These are phyloP conservation scores for Phrynocephalus vlangalii DNA, from an alignment of 2,797 vertebrate species.

Conservation along the genomic window DNA sequence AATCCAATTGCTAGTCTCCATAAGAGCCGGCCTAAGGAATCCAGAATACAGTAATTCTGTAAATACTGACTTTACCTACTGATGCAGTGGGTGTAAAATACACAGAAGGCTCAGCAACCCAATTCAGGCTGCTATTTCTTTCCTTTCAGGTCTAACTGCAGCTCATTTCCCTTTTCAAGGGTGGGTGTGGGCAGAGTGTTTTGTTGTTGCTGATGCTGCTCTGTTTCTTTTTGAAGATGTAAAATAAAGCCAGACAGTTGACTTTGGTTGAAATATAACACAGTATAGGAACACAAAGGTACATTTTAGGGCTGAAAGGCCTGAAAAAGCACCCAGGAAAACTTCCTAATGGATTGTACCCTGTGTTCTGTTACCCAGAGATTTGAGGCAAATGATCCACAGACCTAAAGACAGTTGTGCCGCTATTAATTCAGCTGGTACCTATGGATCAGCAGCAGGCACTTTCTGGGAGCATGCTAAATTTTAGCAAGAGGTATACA, in stretches of 20 bases:
- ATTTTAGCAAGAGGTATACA: too few species aligned
- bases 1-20: not conserved
- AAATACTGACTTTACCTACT: not conserved
- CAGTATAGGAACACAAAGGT: not conserved
- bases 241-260: not conserved
- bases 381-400: not conserved
- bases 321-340: not conserved
- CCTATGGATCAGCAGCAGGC: too few species aligned
- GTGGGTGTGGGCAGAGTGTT: too few species aligned
- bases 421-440: not conserved
- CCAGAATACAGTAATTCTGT: not conserved
- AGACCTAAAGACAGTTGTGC: not conserved
- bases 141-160: too few species aligned
- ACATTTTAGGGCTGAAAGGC: not conserved
- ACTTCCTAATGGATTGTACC: not conserved
- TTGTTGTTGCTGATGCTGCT: too few species aligned
- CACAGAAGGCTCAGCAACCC: too few species aligned
- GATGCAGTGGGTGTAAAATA: too few species aligned
- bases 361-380: not conserved
- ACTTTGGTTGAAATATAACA: not conserved
- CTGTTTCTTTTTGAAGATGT: not conserved
- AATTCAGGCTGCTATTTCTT: too few species aligned
- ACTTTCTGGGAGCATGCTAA: too few species aligned
- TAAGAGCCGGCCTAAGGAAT: not conserved
- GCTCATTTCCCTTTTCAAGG: too few species aligned